phyloP scores from a whole-genome alignment of 2,113 vertebrate genomes.

The Gallinago undulata region DNA sequence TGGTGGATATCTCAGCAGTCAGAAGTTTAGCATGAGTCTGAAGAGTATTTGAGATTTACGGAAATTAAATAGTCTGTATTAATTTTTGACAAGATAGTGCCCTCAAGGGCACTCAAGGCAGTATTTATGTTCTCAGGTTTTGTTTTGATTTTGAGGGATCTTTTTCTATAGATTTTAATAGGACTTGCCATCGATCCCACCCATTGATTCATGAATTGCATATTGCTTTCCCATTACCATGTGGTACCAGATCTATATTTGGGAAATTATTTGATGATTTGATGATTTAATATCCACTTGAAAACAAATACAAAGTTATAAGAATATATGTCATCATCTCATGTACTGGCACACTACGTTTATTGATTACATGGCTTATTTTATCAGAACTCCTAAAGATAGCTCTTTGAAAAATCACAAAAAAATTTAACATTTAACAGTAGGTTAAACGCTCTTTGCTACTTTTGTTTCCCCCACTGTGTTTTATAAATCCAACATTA shows the following conservation, averaged over 20 bases:
- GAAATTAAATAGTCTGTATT: background rate
- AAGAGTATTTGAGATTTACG: background rate
- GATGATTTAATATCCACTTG: background rate
- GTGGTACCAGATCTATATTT: background rate
- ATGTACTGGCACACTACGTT: background rate
- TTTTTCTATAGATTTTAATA: background rate
- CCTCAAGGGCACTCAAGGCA: background rate
- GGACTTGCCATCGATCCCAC: background rate
- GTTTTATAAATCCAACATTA: background rate
- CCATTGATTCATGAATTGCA: background rate
- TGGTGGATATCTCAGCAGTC: background rate
- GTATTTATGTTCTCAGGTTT: background rate
- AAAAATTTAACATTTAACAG: background rate
- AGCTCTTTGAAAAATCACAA: background rate
- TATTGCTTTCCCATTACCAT: background rate
- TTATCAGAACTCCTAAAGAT: background rate
- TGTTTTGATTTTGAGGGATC: background rate
- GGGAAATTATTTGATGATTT: background rate
- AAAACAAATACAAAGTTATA: background rate
- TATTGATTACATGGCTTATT: background rate
- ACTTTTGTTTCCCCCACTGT: background rate
- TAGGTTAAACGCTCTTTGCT: background rate
- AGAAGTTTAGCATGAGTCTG: background rate
- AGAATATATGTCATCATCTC: background rate
- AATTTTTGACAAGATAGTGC: background rate